Evolutionary conservation across 2,888 invertebrate genomes (phyloP).

Genomic region (Pollenia amentaria): DNA sequence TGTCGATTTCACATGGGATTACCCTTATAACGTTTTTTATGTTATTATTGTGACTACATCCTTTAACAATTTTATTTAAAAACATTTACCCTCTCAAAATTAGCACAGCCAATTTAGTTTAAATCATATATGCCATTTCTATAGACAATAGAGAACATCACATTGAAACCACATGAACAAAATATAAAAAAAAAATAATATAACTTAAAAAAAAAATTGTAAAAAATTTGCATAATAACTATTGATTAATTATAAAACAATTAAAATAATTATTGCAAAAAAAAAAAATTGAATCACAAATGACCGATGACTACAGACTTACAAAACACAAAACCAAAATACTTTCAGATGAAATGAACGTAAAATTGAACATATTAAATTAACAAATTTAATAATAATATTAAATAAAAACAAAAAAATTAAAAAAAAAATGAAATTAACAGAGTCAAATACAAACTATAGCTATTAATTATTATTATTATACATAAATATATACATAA

Average conservation of each 20-base stretch:
- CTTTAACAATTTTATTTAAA: too few species aligned
- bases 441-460: constrained; percentile 34
- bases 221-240: constrained; percentile 18
- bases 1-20: too few species aligned
- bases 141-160: neutral
- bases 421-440: constrained; percentile 23
- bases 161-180: neutral
- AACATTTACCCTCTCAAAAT: too few species aligned
- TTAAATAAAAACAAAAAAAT: constrained; percentile 20
- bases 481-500: constrained; percentile 41
- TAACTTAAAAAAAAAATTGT: neutral
- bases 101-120: too few species aligned
- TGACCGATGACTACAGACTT: constrained; percentile 23
- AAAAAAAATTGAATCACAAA: constrained; percentile 9
- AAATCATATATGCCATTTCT: too few species aligned
- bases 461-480: constrained; percentile 56
- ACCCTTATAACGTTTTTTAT: too few species aligned
- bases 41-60: too few species aligned
- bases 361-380: constrained; percentile 35
- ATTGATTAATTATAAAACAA: constrained; percentile 57
- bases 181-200: constrained; percentile 2
- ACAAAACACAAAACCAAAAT: constrained; percentile 9
- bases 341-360: constrained; percentile 15
- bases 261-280: constrained; percentile 37
- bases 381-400: constrained; percentile 15